Evolutionary conservation across 2,113 vertebrate species (phyloP), one percentile per base, ranked within the genome.

Genomic region (Phaetusa simplex): DNA sequence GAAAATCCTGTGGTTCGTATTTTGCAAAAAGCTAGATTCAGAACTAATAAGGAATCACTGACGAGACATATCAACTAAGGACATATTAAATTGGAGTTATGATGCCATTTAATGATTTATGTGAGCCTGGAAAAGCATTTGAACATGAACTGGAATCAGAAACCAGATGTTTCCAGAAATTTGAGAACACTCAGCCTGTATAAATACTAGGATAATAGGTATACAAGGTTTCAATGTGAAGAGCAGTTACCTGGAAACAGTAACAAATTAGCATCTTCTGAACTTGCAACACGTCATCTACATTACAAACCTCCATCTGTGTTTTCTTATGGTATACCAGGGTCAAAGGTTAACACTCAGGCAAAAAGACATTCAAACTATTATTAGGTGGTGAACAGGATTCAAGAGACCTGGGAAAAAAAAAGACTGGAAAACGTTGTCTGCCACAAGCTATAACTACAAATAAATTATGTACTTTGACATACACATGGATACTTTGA

Each of bases 261-360:
- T 36, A 59, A 50, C 36, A 79, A 82, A 84, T 11, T 2, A 32
- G 3, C 14, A 71, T 29, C 32, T 45, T 66, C 43, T 71, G 45
- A 88, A 59, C 6, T 17, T 59, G 9, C 9, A 27, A 55, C 61
- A 71, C 30, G 5, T 74, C 2, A 0, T 27, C 56, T 40, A 26
- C 7, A 4, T 77, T 36, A 67, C 7, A 7, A 77, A n/a, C 18
- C 4, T 2, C 13, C 20, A 78, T 14, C 5, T 0, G 0, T 16
- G 4, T 45, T 55, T 80, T 62, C 45, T 62, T 34, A 45, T 1
- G 7, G 11, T 40, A 72, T 24, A 38, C 8, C 26, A 30, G 3
- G 2, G 7, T 32, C 9, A 22, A 24, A 56, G 8, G 8, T 47
- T 49, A 88, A 43, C 1, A 1, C 32, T 13, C 16, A 76, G 71